Base-by-base conservation (phyloP, 2,113 vertebrate genomes). In the Ageneiosus marmoratus region DNA sequence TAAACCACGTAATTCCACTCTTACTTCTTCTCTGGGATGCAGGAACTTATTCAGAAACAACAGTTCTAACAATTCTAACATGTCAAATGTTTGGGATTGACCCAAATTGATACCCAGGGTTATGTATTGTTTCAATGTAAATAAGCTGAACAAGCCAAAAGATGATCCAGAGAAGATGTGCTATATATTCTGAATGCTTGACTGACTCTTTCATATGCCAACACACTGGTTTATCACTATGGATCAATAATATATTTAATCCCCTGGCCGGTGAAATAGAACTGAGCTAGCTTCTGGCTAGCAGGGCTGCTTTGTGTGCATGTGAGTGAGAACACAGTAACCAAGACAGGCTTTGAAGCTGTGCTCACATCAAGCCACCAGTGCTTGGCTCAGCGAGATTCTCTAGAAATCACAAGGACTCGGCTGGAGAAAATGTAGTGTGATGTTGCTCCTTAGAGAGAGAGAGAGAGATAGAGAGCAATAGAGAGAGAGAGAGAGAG, bases 381-480 rank as follows among this genome's bases (percentile, higher is more conserved):
- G 82, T 20, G 7, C 5, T 11, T 15, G 29, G 29, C 56, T 51
- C 22, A 29, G 41, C 56, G 44, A 22, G 55, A 53, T 60, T 80
- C 81, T 77, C 41, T 46, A 48, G n/a, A 75, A 60, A 55, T 32
- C 29, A n/a, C 44, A 77, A 58, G 53, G 55, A 73, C 86, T 56
- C 77, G 83, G 81, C 83, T 87, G 84, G 72, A 83, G 72, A 78
- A 83, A 80, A 62, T 60, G 79, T 22, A 65, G 80, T 58, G 79
- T 77, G 84, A 85, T 87, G 77, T 76, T 81, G 83, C 63, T 78
- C 77, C 58, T 77, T 48, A 87, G 80, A 75, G 72, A 77, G 77
- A 16, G 12, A 7, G 6, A 13, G 67, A 46, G n/a, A n/a, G n/a
- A n/a, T n/a, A 77, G 77, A 16, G 12, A 7, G 6, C 5, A 37